phyloP scores from a whole-genome alignment of 2,113 vertebrate genomes.

The Cyprinus carpio region DNA sequence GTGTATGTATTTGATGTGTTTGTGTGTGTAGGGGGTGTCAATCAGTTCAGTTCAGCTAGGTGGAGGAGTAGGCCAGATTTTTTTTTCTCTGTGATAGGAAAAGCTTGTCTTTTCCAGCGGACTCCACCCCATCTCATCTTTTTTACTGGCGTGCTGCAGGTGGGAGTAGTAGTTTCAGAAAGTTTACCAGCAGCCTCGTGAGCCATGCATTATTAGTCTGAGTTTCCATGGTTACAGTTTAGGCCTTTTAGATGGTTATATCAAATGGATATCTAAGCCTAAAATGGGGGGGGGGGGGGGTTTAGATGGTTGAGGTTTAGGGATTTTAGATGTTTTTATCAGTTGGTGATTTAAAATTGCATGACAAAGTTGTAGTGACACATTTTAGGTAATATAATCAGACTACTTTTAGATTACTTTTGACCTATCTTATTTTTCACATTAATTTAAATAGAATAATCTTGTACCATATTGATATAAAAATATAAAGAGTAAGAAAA shows the following conservation, averaged over 20 bases:
- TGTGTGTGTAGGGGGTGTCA: constrained; percentile 42
- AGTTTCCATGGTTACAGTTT: constrained; percentile 56
- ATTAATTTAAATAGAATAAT: too few species aligned
- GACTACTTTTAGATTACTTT: too few species aligned
- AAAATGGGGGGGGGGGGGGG: too few species aligned
- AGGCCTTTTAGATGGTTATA: constrained; percentile 18
- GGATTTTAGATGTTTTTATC: background rate
- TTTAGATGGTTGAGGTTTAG: constrained; percentile 55
- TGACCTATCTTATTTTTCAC: too few species aligned
- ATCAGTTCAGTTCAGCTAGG: constrained; percentile 21
- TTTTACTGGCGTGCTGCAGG: constrained; percentile 45
- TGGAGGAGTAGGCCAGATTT: constrained; percentile 24
- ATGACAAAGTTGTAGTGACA: too few species aligned
- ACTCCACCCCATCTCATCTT: constrained; percentile 31
- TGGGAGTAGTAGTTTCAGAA: constrained; percentile 50
- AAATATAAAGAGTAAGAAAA: too few species aligned
- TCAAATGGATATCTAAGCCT: background rate
- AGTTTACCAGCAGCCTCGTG: constrained; percentile 53
- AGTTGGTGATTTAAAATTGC: background rate
- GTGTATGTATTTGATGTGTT: constrained; percentile 46
- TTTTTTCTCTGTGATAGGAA: background rate
- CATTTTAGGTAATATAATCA: too few species aligned
- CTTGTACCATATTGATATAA: too few species aligned
- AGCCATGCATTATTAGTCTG: constrained; percentile 50
- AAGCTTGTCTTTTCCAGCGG: background rate